These are phyloP conservation scores for Egretta garzetta DNA, from an alignment of 2,113 vertebrate species.

Conservation along the genomic window DNA sequence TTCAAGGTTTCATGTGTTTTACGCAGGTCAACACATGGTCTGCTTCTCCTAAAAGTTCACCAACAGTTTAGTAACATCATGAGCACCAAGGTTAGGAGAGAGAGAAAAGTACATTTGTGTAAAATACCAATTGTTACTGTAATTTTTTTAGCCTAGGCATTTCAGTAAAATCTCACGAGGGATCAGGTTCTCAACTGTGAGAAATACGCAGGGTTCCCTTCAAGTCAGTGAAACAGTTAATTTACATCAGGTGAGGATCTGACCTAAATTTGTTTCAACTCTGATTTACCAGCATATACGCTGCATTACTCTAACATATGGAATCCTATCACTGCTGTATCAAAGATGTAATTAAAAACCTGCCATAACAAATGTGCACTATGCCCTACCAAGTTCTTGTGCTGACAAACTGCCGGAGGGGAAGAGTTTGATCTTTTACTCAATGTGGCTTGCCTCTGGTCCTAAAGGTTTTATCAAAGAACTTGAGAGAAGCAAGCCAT, in stretches of 20 bases:
- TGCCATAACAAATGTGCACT: slow-evolving; percentile 67
- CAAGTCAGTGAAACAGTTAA: background rate
- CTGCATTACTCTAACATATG: slow-evolving; percentile 26
- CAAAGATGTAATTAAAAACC: slow-evolving; percentile 58
- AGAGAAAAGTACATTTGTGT: background rate
- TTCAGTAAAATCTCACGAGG: background rate
- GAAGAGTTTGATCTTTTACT: slow-evolving; percentile 55
- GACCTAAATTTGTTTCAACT: slow-evolving; percentile 49
- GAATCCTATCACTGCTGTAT: slow-evolving; percentile 42
- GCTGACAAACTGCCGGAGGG: slow-evolving; percentile 55
- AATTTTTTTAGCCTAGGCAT: background rate
- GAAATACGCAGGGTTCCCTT: background rate
- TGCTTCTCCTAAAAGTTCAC: slow-evolving; percentile 19
- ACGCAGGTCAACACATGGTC: slow-evolving; percentile 17
- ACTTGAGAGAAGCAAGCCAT: slow-evolving; percentile 9
- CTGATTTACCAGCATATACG: background rate
- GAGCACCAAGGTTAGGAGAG: background rate
- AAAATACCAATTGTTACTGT: background rate
- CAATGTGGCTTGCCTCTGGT: slow-evolving; percentile 1
- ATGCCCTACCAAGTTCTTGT: slow-evolving; percentile 37
- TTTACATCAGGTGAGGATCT: slow-evolving; percentile 60
- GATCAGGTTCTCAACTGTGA: background rate
- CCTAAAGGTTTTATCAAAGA: slow-evolving; percentile 48
- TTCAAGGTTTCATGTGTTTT: slow-evolving; percentile 58
- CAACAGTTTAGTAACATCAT: background rate